Conservation (phyloP, 2,888 invertebrate genomes). For the Microctonus aethiopoides region DNA sequence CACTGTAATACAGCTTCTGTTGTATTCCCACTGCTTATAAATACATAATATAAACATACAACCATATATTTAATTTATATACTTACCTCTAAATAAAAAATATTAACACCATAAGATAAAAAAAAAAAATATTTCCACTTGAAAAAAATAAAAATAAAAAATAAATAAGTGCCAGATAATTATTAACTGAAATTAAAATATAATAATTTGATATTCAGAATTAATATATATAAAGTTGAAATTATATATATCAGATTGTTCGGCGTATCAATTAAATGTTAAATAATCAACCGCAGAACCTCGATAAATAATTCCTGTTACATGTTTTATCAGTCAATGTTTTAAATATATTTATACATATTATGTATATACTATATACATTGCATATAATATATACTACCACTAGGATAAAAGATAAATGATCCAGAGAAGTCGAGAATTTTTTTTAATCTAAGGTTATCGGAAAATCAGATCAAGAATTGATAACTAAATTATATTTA, state of each 20-base stretch:
- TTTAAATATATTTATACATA: background rate
- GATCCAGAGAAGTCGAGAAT: slow-evolving; percentile 20
- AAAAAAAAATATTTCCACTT: too few species aligned
- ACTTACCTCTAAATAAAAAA: too few species aligned
- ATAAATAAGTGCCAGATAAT: too few species aligned
- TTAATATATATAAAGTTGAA: too few species aligned
- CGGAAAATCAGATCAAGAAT: slow-evolving; percentile 14
- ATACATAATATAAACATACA: background rate
- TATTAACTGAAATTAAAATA: too few species aligned
- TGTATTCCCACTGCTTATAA: slow-evolving; percentile 12
- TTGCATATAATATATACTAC: background rate
- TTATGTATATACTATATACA: too few species aligned
- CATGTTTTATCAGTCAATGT: background rate
- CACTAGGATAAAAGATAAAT: background rate
- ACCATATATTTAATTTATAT: background rate
- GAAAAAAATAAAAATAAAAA: too few species aligned
- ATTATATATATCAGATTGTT: slow-evolving; percentile 11
- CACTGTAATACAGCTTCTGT: slow-evolving; percentile 32
- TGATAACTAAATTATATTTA: background rate
- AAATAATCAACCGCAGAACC: background rate
- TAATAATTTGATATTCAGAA: too few species aligned
- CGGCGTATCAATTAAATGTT: slow-evolving; percentile 3
- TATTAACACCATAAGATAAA: too few species aligned
- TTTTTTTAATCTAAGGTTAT: background rate
- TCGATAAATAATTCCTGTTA: slow-evolving; percentile 3